A percentile compares a stretch with the other conserved stretches of the same genome.
Evolutionary conservation across 2,113 vertebrate species (phyloP).

Genomic region (Pavo muticus): DNA sequence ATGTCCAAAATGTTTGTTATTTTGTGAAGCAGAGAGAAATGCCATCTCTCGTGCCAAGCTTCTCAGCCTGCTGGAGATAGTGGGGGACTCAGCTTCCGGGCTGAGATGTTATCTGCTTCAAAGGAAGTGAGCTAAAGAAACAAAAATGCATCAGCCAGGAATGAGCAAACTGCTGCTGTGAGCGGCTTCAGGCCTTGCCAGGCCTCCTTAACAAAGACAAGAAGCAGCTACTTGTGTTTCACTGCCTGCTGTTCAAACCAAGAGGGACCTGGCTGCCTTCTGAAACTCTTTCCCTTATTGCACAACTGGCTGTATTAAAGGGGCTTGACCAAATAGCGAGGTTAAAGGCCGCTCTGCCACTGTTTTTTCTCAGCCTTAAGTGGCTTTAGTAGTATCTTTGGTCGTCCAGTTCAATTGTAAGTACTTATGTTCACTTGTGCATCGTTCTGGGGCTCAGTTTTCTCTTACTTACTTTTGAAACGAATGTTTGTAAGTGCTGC

Average conservation of each 20-base stretch:
- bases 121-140: constrained; percentile 62
- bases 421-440: neutral
- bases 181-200: neutral
- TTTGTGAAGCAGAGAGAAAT: neutral
- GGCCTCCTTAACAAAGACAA: neutral
- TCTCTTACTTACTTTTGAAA: neutral
- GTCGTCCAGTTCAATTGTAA: neutral
- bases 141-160: constrained; percentile 34
- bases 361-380: neutral
- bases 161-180: neutral
- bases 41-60: neutral
- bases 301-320: neutral
- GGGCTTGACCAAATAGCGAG: neutral
- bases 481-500: neutral
- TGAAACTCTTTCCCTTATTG: constrained; percentile 6
- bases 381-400: neutral
- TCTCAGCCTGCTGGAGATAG: neutral
- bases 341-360: neutral
- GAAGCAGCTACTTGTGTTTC: neutral
- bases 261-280: neutral
- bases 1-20: neutral
- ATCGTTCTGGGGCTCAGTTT: neutral
- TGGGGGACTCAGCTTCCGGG: neutral
- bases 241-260: neutral
- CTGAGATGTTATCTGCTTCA: constrained; percentile 12